A percentile compares a stretch with the other conserved stretches of the same genome.
Conservation (phyloP, 2,888 invertebrate species). For the Venustoraphidia nigricollis region DNA sequence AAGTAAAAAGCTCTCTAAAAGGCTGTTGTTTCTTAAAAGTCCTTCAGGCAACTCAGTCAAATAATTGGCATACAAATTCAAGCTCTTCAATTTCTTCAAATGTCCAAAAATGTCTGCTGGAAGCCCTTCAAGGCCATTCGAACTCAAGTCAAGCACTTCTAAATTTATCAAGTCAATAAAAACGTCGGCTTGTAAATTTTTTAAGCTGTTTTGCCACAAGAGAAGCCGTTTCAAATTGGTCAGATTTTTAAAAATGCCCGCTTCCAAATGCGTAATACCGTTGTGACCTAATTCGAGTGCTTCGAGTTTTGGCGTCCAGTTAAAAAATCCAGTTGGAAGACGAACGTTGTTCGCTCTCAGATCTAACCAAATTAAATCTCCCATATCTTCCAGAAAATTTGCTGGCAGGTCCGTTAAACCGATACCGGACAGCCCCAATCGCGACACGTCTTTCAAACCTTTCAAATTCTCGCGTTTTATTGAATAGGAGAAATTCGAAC, state of each 20-base stretch:
- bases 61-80: conserved; percentile 53
- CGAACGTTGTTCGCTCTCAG: conserved; percentile 40
- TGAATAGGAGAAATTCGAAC: conserved; percentile 11
- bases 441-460: conserved; percentile 36
- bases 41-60: conserved; percentile 44
- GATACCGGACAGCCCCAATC: conserved; percentile 42
- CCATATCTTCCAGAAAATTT: conserved; percentile 42
- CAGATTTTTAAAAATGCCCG: conserved; percentile 44
- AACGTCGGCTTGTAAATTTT: conserved; percentile 40
- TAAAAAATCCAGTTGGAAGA: conserved; percentile 19
- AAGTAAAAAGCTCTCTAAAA: conserved; percentile 30
- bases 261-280: conserved; percentile 41
- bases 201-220: conserved; percentile 52
- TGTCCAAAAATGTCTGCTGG: conserved; percentile 43
- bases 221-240: conserved; percentile 43
- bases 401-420: conserved; percentile 41
- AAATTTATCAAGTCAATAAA: conserved; percentile 48
- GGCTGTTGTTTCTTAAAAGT: conserved; percentile 29
- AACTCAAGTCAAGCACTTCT: conserved; percentile 48
- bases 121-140: conserved; percentile 45
- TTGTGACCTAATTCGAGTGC: conserved; percentile 52
- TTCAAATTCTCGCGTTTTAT: conserved; percentile 40
- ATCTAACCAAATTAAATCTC: conserved; percentile 45
- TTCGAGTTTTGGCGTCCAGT: conserved; percentile 25
- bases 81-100: conserved; percentile 39